A percentile compares a stretch with the other conserved stretches of the same genome.
Conservation (phyloP, 1,140 invertebrate species). For the Calosoma granatense region DNA sequence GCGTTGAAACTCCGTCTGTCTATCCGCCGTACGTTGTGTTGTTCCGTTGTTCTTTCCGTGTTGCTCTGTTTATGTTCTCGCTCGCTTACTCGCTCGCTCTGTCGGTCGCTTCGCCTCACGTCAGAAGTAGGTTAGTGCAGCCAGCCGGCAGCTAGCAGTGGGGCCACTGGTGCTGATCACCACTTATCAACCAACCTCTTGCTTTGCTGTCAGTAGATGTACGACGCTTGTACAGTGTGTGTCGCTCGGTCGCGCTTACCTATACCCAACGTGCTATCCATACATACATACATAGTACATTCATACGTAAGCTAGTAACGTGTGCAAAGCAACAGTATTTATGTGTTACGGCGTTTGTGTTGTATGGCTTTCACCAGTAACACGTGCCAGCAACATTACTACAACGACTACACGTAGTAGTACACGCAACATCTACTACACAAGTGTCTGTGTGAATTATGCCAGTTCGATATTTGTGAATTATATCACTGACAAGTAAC, state of each 20-base stretch:
- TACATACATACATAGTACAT: neutral
- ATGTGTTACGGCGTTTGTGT: no score
- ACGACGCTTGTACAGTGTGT: neutral
- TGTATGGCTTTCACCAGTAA: no score
- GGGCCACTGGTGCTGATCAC: conserved; percentile 11
- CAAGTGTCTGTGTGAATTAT: no score
- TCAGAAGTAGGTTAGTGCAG: conserved; percentile 35
- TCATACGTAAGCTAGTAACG: no score
- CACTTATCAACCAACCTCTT: conserved; percentile 2
- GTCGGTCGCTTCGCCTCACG: conserved; percentile 35
- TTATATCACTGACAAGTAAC: no score
- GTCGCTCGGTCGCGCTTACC: no score
- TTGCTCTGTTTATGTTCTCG: conserved; percentile 27
- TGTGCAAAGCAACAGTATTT: no score
- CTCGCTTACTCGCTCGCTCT: conserved; percentile 35
- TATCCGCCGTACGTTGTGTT: neutral
- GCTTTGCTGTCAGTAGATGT: neutral
- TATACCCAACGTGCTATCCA: neutral
- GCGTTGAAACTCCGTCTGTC: neutral
- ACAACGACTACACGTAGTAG: no score
- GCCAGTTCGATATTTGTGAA: no score
- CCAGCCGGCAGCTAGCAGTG: conserved; percentile 9
- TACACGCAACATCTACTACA: no score
- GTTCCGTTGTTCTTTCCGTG: conserved; percentile 26
- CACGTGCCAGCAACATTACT: no score